Conservation (phyloP, 2,113 vertebrate genomes). For the Centropus unirufus region DNA sequence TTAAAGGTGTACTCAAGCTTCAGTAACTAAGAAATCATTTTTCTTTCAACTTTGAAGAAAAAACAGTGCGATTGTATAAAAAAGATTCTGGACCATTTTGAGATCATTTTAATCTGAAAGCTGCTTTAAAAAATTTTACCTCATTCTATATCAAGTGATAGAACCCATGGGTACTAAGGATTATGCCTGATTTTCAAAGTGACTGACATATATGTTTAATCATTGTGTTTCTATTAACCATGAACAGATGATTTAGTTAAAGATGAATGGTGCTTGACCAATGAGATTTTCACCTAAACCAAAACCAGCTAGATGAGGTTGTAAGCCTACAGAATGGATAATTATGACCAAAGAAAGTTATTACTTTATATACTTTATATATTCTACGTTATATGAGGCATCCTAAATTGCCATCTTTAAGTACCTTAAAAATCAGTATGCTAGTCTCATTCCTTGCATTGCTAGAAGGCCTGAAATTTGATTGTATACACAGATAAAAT, state of each 20-base stretch:
- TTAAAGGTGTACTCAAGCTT: background rate
- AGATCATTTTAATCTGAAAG: background rate
- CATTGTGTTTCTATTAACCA: background rate
- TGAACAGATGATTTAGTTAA: background rate
- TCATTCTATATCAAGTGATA: background rate
- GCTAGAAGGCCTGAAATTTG: background rate
- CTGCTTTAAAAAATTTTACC: background rate
- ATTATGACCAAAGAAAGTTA: background rate
- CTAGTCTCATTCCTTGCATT: background rate
- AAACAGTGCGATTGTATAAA: background rate
- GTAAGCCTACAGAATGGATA: background rate
- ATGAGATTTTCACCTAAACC: background rate
- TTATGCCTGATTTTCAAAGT: background rate
- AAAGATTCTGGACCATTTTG: background rate
- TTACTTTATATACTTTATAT: too few relatives aligned
- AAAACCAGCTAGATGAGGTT: background rate
- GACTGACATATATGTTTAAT: background rate
- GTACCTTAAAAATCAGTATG: background rate
- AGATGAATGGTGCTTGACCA: background rate
- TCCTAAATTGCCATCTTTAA: background rate
- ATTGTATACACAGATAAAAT: background rate
- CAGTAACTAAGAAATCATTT: background rate
- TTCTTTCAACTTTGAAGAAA: background rate
- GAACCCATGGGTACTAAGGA: background rate
- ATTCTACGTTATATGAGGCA: background rate